Evolutionary conservation across 2,888 invertebrate genomes (phyloP).

Genomic region (Caenorhabditis virilis): DNA sequence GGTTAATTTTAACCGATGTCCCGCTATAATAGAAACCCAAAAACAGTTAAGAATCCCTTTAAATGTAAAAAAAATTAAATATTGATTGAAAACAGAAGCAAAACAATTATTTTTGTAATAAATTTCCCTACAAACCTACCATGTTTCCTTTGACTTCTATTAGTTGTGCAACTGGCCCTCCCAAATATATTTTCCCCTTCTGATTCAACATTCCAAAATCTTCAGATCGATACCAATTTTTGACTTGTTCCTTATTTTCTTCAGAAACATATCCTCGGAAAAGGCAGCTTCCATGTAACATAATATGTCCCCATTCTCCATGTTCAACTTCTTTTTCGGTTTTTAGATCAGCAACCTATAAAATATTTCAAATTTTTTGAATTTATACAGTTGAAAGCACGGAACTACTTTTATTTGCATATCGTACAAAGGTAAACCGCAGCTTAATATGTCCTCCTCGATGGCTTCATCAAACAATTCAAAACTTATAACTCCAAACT

Average conservation of each 20-base stretch:
- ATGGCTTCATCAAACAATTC: slow-evolving; percentile 14
- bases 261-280: slow-evolving; percentile 2
- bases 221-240: slow-evolving; percentile 8
- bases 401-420: slow-evolving; percentile 39
- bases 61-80: neutral
- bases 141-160: slow-evolving; percentile 11
- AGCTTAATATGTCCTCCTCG: slow-evolving; percentile 10
- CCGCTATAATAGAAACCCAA: too few relatives aligned
- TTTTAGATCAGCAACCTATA: slow-evolving; percentile 22
- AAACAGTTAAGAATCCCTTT: too few relatives aligned
- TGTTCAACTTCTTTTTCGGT: slow-evolving; percentile 18
- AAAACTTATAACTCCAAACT: slow-evolving; percentile 38
- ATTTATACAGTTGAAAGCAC: too few relatives aligned
- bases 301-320: slow-evolving; percentile 32
- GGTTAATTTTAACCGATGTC: too few relatives aligned
- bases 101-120: too few relatives aligned
- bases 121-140: slow-evolving; percentile 4
- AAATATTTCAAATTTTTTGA: neutral
- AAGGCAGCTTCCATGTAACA: slow-evolving; percentile 15
- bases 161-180: slow-evolving; percentile 16
- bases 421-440: slow-evolving; percentile 24
- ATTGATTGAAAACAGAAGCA: too few relatives aligned
- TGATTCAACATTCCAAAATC: slow-evolving; percentile 42
- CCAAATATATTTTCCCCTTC: slow-evolving; percentile 21
- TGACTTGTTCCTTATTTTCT: neutral